Evolutionary conservation across 2,797 vertebrate genomes (phyloP).

Genomic region (Apodemus agrarius): DNA sequence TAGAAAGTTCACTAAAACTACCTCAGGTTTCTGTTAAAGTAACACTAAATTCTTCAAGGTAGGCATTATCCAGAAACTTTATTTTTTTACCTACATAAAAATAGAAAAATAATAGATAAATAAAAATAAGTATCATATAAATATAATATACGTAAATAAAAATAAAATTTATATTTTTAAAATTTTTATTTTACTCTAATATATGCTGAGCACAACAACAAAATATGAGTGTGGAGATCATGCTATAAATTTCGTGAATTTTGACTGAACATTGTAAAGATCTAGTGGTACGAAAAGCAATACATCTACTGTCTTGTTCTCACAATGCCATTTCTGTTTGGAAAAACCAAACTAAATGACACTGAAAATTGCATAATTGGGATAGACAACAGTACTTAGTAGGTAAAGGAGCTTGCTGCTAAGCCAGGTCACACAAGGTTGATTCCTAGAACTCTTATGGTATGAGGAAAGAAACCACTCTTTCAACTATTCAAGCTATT

Average conservation of each 20-base stretch:
- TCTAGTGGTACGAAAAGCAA: background rate
- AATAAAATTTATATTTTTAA: background rate
- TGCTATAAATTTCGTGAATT: background rate
- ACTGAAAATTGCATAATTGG: background rate
- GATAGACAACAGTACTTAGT: background rate
- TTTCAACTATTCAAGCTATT: background rate
- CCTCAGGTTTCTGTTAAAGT: background rate
- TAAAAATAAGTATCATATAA: background rate
- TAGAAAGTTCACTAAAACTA: background rate
- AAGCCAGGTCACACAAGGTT: background rate
- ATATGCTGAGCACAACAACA: background rate
- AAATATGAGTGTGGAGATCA: background rate
- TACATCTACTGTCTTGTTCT: background rate
- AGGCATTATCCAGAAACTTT: background rate
- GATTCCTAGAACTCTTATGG: background rate
- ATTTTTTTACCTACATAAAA: background rate
- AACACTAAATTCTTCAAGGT: constrained; percentile 10
- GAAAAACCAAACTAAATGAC: background rate
- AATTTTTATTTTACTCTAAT: background rate
- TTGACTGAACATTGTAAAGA: constrained; percentile 18
- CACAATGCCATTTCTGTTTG: background rate
- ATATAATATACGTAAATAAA: background rate
- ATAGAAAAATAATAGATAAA: background rate
- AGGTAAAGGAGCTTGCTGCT: too few species aligned
- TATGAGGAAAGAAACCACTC: background rate